Evolutionary conservation across 2,888 invertebrate genomes (phyloP).

Genomic region (Agrotis clavis): DNA sequence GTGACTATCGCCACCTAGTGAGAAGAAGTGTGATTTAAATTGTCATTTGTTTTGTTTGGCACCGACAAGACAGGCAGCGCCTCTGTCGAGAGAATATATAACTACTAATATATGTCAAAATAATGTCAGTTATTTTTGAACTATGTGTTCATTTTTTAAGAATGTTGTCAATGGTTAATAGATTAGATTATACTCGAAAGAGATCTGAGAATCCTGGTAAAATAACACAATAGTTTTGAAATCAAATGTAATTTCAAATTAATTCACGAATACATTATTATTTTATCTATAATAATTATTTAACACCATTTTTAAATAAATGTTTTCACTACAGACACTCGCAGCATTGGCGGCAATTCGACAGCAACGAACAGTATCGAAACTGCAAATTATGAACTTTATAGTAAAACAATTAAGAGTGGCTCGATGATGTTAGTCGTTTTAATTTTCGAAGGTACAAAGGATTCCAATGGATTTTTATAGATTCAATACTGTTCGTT

Average conservation of each 20-base stretch:
- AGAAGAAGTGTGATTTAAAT: constrained; percentile 1
- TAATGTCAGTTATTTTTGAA: constrained; percentile 5
- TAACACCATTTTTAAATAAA: neutral
- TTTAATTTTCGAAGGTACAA: too few species aligned
- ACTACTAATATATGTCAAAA: constrained; percentile 5
- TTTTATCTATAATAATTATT: neutral
- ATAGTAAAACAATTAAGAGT: too few species aligned
- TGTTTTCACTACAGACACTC: constrained; percentile 17
- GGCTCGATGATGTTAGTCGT: too few species aligned
- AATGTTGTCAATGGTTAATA: neutral
- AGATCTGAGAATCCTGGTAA: neutral
- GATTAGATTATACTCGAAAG: constrained; percentile 1
- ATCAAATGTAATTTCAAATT: constrained; percentile 7
- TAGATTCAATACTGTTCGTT: too few species aligned
- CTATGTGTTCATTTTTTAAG: neutral
- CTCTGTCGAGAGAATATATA: neutral
- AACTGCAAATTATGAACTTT: too few species aligned
- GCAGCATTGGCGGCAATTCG: constrained; percentile 19
- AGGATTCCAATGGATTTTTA: too few species aligned
- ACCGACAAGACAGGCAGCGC: neutral
- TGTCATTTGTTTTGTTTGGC: constrained; percentile 16
- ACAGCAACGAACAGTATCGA: too few species aligned
- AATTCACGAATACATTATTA: neutral
- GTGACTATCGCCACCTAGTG: constrained; percentile 53
- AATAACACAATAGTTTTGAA: constrained; percentile 19